Conservation (phyloP, 2,113 vertebrate species). For the Heterotilapia buettikoferi region DNA sequence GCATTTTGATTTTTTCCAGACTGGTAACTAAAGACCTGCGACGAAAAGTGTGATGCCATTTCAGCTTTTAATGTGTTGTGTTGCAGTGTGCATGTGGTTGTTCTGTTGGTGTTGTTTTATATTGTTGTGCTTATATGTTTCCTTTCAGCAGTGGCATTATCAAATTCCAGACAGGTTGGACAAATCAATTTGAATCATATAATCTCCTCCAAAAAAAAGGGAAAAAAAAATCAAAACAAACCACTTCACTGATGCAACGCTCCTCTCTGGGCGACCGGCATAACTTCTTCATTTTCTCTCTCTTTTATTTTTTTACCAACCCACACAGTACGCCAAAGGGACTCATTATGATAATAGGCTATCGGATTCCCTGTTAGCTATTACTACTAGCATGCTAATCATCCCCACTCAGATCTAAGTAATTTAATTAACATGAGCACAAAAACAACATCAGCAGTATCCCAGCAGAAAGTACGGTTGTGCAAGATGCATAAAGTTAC, state of each 20-base stretch:
- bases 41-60: neutral
- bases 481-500: neutral
- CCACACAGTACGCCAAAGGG: conserved; percentile 28
- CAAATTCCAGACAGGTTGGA: conserved; percentile 2
- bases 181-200: conserved; percentile 34
- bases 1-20: neutral
- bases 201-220: neutral
- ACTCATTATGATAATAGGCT: conserved; percentile 61
- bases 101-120: neutral
- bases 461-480: neutral
- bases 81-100: neutral
- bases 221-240: neutral
- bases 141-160: conserved; percentile 16
- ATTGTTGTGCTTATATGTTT: neutral
- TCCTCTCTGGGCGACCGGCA: neutral
- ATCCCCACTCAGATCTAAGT: conserved; percentile 41
- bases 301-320: neutral
- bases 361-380: conserved; percentile 57
- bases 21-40: neutral
- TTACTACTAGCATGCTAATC: conserved; percentile 61
- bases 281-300: neutral
- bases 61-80: neutral
- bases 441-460: conserved; percentile 45
- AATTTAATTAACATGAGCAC: conserved; percentile 57
- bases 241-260: conserved; percentile 12